Base-by-base conservation (phyloP, 92 coral and sea anemone genomes). In the Epizoanthus illoricatus region DNA sequence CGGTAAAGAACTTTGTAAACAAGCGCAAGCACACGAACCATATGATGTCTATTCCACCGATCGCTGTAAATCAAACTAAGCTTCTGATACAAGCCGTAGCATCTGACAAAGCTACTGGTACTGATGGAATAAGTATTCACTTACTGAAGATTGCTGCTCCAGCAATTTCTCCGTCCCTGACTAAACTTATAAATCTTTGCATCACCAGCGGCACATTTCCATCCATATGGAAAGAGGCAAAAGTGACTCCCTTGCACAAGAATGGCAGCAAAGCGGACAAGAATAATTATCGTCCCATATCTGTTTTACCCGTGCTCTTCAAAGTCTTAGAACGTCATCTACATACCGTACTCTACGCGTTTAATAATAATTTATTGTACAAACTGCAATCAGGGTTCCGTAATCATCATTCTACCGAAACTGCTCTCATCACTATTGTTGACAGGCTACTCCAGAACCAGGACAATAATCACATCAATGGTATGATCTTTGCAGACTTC, bases 131-230 rank as follows among this genome's bases (percentile, higher is more conserved):
- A 5, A 75, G 87, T 56, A 72, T 56, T 45, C 80, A 84, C 68
- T 17, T 83, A 64, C 71, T 87, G 81, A 83, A 87, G 74, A 83
- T 69, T 33, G 90, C 90, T 33, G 90, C 90, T 28, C 87, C 90
- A 0, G 86, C 80, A 8, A 83, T 83, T 2, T 80, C 87, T 13
- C 84, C 90, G 66, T 87, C 86, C 7, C 84, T 87, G 18, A 62
- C 87, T 0, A 87, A 47, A 23, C 69, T 85, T 7, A 82, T 87
- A 7, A 87, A 83, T 66, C 39, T 20, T 3, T 87, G 90, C 49
- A 83, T 87, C 74, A 4, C 78, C 58, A 52, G 84, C 3, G 84
- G 88, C 23, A 58, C 67, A 5, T 79, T 85, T 60, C 88, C 88
- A 19, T 42, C 71, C 7, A 81, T 23, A 43, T 86, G 89, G 89